phyloP scores from a whole-genome alignment of 2,113 vertebrate genomes.

The Fregetta grallaria region DNA sequence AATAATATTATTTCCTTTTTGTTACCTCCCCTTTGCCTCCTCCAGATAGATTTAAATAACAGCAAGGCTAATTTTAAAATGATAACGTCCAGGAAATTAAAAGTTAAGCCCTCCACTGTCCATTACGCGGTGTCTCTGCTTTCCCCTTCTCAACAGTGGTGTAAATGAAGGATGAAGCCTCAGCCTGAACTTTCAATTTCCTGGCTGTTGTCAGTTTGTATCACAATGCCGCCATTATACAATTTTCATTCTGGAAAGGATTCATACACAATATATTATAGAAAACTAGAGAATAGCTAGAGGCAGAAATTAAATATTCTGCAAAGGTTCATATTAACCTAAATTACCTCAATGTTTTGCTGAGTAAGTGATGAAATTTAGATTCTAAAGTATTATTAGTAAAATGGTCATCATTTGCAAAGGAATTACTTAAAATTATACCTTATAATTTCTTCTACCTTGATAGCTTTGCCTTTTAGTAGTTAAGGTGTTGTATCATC shows the following conservation, averaged over 20 bases:
- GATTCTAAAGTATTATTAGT: background rate
- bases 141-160: background rate
- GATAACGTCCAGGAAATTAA: slow-evolving; percentile 64
- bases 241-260: background rate
- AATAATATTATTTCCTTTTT: background rate
- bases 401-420: background rate
- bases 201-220: background rate
- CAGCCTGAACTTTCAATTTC: slow-evolving; percentile 36
- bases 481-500: background rate
- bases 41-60: slow-evolving; percentile 50
- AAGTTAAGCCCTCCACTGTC: slow-evolving; percentile 8
- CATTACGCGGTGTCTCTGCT: background rate
- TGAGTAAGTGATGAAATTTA: background rate
- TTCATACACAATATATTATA: background rate
- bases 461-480: background rate
- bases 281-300: background rate
- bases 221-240: background rate
- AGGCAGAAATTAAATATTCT: slow-evolving; percentile 5
- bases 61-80: slow-evolving; percentile 10
- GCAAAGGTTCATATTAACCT: background rate
- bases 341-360: background rate
- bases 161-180: background rate
- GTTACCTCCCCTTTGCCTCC: background rate
- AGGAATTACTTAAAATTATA: background rate
- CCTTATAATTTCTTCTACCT: background rate